Percentiles rank a stretch among this genome's conserved stretches.
phyloP scores from a whole-genome alignment of 1,140 invertebrate species.

The Galendromus occidentalis region DNA sequence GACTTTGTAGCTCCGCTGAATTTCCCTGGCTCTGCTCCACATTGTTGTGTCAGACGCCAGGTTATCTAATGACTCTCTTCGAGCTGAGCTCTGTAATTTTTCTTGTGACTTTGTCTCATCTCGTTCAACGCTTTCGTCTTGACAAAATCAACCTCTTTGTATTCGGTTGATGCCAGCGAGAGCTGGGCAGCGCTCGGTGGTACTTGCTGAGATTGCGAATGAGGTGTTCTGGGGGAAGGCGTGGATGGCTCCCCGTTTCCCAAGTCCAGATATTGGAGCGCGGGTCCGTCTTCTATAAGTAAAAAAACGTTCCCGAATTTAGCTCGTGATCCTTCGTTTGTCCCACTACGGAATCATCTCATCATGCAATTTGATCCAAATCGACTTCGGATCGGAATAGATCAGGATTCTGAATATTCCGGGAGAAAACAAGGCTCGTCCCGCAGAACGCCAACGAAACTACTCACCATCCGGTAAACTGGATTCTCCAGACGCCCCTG shows the following conservation, averaged over 20 bases:
- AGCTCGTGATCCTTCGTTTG: too few relatives aligned
- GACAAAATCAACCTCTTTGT: conserved; percentile 72
- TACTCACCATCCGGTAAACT: too few relatives aligned
- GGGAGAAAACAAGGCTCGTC: too few relatives aligned
- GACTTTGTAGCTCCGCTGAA: too few relatives aligned
- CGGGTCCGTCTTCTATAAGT: not conserved
- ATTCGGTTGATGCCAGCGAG: conserved; percentile 36
- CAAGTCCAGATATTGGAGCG: not conserved
- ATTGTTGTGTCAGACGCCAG: too few relatives aligned
- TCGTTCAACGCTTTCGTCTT: conserved; percentile 75
- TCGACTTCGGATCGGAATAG: too few relatives aligned
- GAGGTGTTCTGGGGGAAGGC: conserved; percentile 25
- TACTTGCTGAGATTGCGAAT: not conserved
- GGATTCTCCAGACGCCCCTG: not conserved
- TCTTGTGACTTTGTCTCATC: conserved; percentile 55
- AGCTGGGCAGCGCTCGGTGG: not conserved
- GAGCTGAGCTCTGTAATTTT: conserved; percentile 21
- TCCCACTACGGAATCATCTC: too few relatives aligned
- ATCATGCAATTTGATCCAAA: too few relatives aligned
- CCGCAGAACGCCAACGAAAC: too few relatives aligned
- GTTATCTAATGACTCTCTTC: not conserved
- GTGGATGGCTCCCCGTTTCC: conserved; percentile 22
- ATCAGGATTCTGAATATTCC: too few relatives aligned
- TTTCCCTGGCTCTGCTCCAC: too few relatives aligned
- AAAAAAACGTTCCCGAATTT: too few relatives aligned